Evolutionary conservation across 1,140 invertebrate genomes (phyloP).

Genomic region (Glossosoma conforme): DNA sequence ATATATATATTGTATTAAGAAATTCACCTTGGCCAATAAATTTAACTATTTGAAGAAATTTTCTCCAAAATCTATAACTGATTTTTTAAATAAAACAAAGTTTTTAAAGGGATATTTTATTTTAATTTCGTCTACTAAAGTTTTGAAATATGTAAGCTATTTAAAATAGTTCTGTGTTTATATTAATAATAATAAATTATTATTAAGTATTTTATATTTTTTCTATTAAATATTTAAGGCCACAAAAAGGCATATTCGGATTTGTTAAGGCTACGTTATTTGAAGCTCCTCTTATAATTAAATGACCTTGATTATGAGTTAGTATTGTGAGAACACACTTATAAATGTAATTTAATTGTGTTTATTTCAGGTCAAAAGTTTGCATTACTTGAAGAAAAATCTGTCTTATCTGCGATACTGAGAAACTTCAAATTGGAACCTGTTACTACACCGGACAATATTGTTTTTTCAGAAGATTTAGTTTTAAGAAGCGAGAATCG

Average conservation of each 20-base stretch:
- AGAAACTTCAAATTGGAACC: slow-evolving; percentile 58
- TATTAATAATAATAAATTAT: too few relatives aligned
- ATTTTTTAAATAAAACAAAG: too few relatives aligned
- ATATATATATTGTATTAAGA: too few relatives aligned
- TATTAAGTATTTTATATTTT: too few relatives aligned
- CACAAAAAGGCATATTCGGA: not conserved
- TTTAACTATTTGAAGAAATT: too few relatives aligned
- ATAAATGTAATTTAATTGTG: not conserved
- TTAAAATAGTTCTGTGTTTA: too few relatives aligned
- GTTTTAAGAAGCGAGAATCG: slow-evolving; percentile 53
- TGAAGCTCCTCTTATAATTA: not conserved
- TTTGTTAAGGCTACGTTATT: not conserved
- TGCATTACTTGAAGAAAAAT: slow-evolving; percentile 70
- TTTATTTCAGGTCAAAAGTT: slow-evolving; percentile 64
- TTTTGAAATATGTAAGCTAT: too few relatives aligned
- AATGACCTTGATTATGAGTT: not conserved
- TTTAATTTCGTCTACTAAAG: too few relatives aligned
- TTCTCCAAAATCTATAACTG: too few relatives aligned
- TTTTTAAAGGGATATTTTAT: too few relatives aligned
- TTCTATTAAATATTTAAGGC: not conserved
- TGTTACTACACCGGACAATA: slow-evolving; percentile 52
- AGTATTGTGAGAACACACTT: not conserved
- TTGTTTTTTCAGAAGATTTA: slow-evolving; percentile 51
- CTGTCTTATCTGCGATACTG: slow-evolving; percentile 61
- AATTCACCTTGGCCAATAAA: too few relatives aligned